Evolutionary conservation across 2,113 vertebrate genomes (phyloP).

Genomic region (Thamnaconus septentrionalis): DNA sequence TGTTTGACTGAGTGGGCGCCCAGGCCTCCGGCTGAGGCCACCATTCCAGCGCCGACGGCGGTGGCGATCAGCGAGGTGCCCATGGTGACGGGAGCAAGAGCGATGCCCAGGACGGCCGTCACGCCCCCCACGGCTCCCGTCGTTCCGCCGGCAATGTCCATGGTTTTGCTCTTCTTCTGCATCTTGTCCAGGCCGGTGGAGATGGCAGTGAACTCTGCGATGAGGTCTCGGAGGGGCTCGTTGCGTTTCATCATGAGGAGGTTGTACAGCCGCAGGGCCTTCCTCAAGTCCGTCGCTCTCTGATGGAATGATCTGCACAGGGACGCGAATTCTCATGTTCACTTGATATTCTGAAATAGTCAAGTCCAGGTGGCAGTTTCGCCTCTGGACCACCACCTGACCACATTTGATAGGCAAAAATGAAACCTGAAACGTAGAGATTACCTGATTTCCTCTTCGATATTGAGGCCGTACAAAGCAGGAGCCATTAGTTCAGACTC

Average conservation of each 20-base stretch:
- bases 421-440: too few relatives aligned
- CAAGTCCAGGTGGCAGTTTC: too few relatives aligned
- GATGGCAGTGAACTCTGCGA: constrained; percentile 52
- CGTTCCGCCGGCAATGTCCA: constrained; percentile 60
- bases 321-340: background rate
- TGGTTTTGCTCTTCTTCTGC: constrained; percentile 54
- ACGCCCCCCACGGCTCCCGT: constrained; percentile 67
- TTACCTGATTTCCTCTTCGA: constrained; percentile 65
- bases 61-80: constrained; percentile 64
- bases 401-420: too few relatives aligned
- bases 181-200: constrained; percentile 53
- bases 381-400: background rate
- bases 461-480: constrained; percentile 32
- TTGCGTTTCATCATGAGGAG: constrained; percentile 51
- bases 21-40: constrained; percentile 63
- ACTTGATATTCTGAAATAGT: background rate
- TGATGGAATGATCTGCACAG: constrained; percentile 49
- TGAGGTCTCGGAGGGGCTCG: constrained; percentile 30
- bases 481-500: constrained; percentile 26
- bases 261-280: constrained; percentile 53
- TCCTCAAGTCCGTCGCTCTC: constrained; percentile 38
- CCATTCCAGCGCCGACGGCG: constrained; percentile 64
- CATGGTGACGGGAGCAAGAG: constrained; percentile 66
- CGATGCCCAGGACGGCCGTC: constrained; percentile 60
- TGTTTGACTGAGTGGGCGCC: constrained; percentile 32